A percentile compares a stretch with the other conserved stretches of the same genome.
phyloP scores from a whole-genome alignment of 2,888 invertebrate species.

The Ariolimax columbianus region DNA sequence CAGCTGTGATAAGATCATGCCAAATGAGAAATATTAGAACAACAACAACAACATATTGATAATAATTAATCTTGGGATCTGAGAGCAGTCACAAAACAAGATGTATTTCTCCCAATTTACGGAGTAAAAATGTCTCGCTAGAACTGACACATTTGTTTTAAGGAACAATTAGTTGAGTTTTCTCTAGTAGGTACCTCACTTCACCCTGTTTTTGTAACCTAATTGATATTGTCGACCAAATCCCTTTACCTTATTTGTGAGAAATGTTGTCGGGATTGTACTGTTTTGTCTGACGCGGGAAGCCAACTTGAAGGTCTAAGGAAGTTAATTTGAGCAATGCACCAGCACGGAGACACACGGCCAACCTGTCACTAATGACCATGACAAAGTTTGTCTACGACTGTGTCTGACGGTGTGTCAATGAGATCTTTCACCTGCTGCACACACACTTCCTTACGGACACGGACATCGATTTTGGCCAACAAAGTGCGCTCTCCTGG shows the following conservation, averaged over 20 bases:
- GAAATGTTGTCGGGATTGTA: background rate
- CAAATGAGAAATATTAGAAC: background rate
- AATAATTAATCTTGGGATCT: background rate
- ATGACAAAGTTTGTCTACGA: background rate
- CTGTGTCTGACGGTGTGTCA: constrained; percentile 7
- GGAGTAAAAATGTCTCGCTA: background rate
- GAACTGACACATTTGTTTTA: background rate
- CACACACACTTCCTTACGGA: background rate
- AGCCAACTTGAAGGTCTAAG: background rate
- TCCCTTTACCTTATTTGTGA: background rate
- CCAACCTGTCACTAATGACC: constrained; percentile 11
- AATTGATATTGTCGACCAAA: constrained; percentile 6
- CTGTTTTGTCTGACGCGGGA: background rate
- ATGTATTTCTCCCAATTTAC: background rate
- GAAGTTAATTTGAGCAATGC: constrained; percentile 3
- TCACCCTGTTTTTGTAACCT: background rate
- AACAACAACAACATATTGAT: background rate
- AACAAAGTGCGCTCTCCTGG: background rate
- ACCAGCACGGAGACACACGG: background rate
- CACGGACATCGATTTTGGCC: background rate
- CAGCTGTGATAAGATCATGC: background rate
- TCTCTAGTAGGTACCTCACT: background rate
- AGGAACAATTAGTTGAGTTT: constrained; percentile 15
- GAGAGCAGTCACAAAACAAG: background rate
- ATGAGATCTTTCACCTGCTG: constrained; percentile 2